Evolutionary conservation across 2,797 vertebrate species (phyloP).

Genomic region (Periophthalmus magnuspinnatus): DNA sequence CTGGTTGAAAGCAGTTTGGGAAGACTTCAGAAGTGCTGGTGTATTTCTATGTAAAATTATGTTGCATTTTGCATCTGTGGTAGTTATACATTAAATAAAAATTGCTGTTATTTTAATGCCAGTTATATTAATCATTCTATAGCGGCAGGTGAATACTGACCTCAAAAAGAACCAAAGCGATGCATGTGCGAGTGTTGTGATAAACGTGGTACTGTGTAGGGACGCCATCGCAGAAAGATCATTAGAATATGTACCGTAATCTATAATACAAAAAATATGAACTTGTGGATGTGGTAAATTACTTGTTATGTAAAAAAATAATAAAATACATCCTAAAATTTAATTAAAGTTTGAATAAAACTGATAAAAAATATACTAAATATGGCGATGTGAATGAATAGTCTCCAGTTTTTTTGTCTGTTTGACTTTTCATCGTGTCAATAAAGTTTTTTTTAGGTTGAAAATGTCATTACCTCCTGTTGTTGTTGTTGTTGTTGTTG

Average conservation of each 20-base stretch:
- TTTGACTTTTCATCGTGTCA: too few relatives aligned
- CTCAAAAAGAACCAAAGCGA: too few relatives aligned
- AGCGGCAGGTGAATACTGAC: background rate
- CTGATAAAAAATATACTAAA: too few relatives aligned
- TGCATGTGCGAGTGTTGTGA: too few relatives aligned
- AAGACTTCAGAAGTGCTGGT: slow-evolving; percentile 56
- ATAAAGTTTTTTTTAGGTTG: too few relatives aligned
- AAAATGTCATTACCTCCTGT: too few relatives aligned
- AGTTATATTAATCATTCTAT: background rate
- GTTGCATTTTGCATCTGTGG: background rate
- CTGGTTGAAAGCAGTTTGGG: slow-evolving; percentile 53
- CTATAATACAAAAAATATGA: background rate
- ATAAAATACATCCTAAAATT: too few relatives aligned
- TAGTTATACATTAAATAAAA: background rate
- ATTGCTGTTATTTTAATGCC: background rate
- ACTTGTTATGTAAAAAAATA: too few relatives aligned
- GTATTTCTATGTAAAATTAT: background rate
- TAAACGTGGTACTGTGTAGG: background rate
- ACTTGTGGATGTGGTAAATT: too few relatives aligned
- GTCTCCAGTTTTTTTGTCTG: background rate
- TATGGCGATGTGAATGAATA: too few relatives aligned
- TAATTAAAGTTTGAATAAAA: too few relatives aligned
- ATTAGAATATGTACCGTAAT: background rate
- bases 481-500: too few relatives aligned
- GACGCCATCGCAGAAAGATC: background rate